Percentiles rank a stretch among this genome's conserved stretches.
phyloP scores from a whole-genome alignment of 2,888 invertebrate species.

The Crematogaster levior region DNA sequence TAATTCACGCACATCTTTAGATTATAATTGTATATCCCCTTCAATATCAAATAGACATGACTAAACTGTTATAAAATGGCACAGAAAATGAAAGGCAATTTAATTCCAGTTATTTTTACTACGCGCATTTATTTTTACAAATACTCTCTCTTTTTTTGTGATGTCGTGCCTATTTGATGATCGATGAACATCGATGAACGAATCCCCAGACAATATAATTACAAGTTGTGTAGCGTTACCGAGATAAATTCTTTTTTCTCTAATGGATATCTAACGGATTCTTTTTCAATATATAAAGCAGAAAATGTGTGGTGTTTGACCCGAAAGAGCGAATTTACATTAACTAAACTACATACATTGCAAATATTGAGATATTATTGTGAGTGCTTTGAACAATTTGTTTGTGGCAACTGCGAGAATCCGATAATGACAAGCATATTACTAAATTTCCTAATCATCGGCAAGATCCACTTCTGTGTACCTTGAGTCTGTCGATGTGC shows the following conservation, averaged over 20 bases:
- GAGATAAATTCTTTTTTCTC: not conserved
- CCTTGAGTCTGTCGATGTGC: slow-evolving; percentile 9
- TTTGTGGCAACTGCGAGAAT: not conserved
- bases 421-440: not conserved
- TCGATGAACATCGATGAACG: not conserved
- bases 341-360: too few species aligned
- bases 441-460: not conserved
- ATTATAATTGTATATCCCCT: not conserved
- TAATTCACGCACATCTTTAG: not conserved
- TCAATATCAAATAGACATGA: too few species aligned
- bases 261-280: not conserved
- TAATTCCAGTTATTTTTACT: not conserved
- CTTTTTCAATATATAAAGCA: not conserved
- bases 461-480: not conserved
- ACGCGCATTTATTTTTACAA: too few species aligned
- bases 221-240: not conserved
- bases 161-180: too few species aligned
- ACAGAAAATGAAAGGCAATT: not conserved
- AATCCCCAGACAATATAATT: not conserved
- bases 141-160: not conserved
- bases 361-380: not conserved
- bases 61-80: too few species aligned
- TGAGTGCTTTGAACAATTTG: not conserved
- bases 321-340: not conserved
- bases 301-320: not conserved